Conservation (phyloP, 2,888 invertebrate genomes). For the Mythimna impura region DNA sequence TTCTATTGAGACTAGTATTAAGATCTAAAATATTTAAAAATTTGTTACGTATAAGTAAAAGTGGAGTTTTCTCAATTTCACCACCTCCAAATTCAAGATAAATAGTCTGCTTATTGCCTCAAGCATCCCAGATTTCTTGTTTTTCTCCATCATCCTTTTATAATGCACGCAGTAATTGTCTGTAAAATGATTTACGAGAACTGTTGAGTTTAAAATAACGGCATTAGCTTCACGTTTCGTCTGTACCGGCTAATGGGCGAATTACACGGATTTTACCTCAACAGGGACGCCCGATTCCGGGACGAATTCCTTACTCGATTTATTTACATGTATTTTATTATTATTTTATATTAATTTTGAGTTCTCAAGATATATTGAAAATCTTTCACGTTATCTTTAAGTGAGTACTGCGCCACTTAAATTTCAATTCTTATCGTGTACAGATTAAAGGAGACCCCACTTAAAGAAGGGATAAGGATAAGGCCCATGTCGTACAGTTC, state of each 20-base stretch:
- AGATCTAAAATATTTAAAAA: not conserved
- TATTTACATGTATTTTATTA: not conserved
- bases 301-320: not conserved
- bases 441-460: not conserved
- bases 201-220: constrained; percentile 39
- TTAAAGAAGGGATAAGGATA: not conserved
- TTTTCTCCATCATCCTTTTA: constrained; percentile 25
- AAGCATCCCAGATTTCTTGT: constrained; percentile 1
- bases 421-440: not conserved
- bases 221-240: constrained; percentile 20
- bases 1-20: not conserved
- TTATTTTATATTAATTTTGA: not conserved
- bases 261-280: constrained; percentile 40
- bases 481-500: not conserved
- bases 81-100: constrained; percentile 7
- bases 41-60: not conserved
- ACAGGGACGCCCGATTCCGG: constrained; percentile 4
- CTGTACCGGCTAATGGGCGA: constrained; percentile 23
- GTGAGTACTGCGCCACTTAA: not conserved
- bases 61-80: not conserved
- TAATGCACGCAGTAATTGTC: constrained; percentile 22
- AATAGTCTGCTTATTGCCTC: not conserved
- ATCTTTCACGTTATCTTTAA: not conserved
- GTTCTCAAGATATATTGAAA: not conserved
- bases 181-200: constrained; percentile 42